These are phyloP conservation scores for Drosophila pachea DNA, from an alignment of 1,140 invertebrate species.

Conservation along the genomic window DNA sequence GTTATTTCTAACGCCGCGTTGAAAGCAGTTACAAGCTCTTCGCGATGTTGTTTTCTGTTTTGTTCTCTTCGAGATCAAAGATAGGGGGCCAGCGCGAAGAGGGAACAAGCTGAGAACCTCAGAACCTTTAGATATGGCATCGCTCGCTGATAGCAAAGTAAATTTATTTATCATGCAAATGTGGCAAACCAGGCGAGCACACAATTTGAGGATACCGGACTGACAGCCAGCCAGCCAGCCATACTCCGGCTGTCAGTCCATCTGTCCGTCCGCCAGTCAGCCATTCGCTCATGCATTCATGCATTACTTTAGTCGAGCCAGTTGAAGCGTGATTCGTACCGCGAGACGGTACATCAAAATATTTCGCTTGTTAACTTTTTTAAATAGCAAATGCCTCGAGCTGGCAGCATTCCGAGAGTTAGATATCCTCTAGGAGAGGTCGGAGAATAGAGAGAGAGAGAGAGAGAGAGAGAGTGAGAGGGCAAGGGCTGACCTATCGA, in stretches of 20 bases:
- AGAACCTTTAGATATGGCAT: constrained; percentile 30
- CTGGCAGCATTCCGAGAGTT: background rate
- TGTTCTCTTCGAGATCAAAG: constrained; percentile 37
- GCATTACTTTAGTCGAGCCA: constrained; percentile 37
- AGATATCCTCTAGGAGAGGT: background rate
- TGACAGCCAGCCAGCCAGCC: constrained; percentile 38
- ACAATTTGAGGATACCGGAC: constrained; percentile 17
- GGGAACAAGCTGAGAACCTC: constrained; percentile 31
- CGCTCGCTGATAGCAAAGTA: constrained; percentile 33
- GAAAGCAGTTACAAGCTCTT: constrained; percentile 54
- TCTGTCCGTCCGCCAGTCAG: background rate
- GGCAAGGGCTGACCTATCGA: too few species aligned
- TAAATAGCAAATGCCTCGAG: constrained; percentile 21
- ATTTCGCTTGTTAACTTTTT: constrained; percentile 68
- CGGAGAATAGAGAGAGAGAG: too few species aligned
- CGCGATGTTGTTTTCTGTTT: background rate
- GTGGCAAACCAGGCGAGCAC: constrained; percentile 33
- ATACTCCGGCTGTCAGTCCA: constrained; percentile 22
- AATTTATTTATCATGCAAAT: constrained; percentile 71
- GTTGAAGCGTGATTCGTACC: constrained; percentile 56
- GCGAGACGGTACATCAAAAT: constrained; percentile 49
- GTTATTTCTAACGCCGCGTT: constrained; percentile 66
- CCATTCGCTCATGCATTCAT: constrained; percentile 32
- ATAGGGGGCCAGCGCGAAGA: too few species aligned
- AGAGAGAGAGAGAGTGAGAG: too few species aligned